Evolutionary conservation across 2,888 invertebrate species (phyloP).

Genomic region (Caenorhabditis angaria): DNA sequence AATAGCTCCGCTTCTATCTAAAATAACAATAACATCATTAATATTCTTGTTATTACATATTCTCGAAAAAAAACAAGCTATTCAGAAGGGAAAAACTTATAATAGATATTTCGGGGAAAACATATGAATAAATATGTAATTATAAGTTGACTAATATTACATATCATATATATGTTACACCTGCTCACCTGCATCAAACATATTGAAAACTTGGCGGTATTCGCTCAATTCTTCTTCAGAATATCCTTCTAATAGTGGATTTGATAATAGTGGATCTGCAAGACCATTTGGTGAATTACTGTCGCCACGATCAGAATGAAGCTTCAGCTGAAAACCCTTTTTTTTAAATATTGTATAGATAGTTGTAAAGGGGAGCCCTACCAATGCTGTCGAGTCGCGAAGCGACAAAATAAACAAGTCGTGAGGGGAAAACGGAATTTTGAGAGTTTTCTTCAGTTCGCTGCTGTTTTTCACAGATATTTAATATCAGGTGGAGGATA

Average conservation of each 20-base stretch:
- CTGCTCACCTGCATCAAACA: conserved; percentile 67
- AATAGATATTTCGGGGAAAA: conserved; percentile 13
- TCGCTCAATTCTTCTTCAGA: conserved; percentile 67
- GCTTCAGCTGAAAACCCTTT: conserved; percentile 44
- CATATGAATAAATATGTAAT: conserved; percentile 16
- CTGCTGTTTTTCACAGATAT: no score
- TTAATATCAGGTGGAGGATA: no score
- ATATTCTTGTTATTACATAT: no score
- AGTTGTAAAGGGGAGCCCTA: not conserved
- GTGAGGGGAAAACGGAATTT: not conserved
- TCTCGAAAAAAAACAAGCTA: no score
- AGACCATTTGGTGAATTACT: conserved; percentile 30
- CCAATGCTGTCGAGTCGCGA: not conserved
- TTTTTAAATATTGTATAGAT: not conserved
- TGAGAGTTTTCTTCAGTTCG: not conserved
- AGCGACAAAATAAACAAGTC: conserved; percentile 5
- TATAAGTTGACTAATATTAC: no score
- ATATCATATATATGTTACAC: no score
- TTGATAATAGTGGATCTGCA: conserved; percentile 40
- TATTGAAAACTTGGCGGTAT: conserved; percentile 71
- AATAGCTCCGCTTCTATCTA: conserved; percentile 59
- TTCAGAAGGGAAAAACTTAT: no score
- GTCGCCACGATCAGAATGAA: conserved; percentile 60
- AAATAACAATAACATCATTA: no score
- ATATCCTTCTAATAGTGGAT: conserved; percentile 57